These are phyloP conservation scores for Ichneumoninae sp. DNA, from an alignment of 2,888 invertebrate species.

Conservation along the genomic window DNA sequence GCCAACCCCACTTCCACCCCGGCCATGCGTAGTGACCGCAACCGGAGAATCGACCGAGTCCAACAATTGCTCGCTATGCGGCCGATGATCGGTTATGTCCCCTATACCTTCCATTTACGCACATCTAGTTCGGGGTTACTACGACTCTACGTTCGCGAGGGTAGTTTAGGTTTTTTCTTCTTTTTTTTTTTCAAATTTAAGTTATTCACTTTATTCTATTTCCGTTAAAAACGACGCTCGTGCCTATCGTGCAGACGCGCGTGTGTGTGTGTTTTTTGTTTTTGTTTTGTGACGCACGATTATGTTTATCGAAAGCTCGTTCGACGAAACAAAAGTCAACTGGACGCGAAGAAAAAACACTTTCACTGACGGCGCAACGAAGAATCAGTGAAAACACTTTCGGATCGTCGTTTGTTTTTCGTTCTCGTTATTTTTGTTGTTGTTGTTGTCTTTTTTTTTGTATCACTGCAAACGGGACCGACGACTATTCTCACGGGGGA, in stretches of 20 bases:
- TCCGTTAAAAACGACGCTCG: not conserved
- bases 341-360: too few relatives aligned
- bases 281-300: too few relatives aligned
- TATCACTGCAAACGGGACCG: too few relatives aligned
- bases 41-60: conserved; percentile 85
- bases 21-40: conserved; percentile 83
- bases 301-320: too few relatives aligned
- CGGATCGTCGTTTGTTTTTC: too few relatives aligned
- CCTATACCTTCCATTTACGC: conserved; percentile 85
- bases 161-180: conserved; percentile 21
- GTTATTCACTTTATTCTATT: not conserved
- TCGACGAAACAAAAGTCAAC: too few relatives aligned
- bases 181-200: not conserved
- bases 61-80: conserved; percentile 84
- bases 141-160: conserved; percentile 42
- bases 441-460: too few relatives aligned
- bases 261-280: too few relatives aligned
- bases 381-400: too few relatives aligned
- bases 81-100: conserved; percentile 84
- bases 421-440: too few relatives aligned
- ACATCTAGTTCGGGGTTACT: conserved; percentile 81
- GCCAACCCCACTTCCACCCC: conserved; percentile 79
- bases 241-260: not conserved
- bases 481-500: too few relatives aligned
- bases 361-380: too few relatives aligned